Conservation (phyloP, 2,888 invertebrate species). For the Matsumyia berberina region DNA sequence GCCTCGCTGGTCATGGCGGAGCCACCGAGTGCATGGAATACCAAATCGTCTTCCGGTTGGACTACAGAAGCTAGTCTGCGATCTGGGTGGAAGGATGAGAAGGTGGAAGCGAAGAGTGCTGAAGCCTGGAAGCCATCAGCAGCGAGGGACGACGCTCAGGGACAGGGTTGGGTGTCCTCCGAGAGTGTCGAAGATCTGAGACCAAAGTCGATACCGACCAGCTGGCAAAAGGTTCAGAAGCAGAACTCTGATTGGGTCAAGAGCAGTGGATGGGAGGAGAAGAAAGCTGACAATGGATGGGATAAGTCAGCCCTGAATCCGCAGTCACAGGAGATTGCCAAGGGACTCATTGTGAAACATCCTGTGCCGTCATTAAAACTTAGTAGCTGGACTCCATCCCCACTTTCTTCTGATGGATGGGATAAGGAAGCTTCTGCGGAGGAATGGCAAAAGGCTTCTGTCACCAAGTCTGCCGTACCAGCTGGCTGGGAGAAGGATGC, state of each 20-base stretch:
- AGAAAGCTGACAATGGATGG: constrained; percentile 37
- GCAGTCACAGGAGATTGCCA: constrained; percentile 45
- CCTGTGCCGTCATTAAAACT: constrained; percentile 36
- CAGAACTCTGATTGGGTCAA: constrained; percentile 36
- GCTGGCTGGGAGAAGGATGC: constrained; percentile 40
- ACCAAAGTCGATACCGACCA: constrained; percentile 50
- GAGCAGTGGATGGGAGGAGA: constrained; percentile 42
- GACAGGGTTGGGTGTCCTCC: constrained; percentile 45
- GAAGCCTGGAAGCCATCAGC: constrained; percentile 29
- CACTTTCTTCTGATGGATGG: constrained; percentile 15
- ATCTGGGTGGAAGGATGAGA: constrained; percentile 40
- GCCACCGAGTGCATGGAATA: constrained; percentile 42
- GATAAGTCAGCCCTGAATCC: constrained; percentile 51
- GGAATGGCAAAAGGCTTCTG: constrained; percentile 34
- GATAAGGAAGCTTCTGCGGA: constrained; percentile 31
- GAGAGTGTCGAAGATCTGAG: constrained; percentile 15
- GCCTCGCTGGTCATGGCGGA: constrained; percentile 17
- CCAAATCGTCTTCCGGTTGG: constrained; percentile 40
- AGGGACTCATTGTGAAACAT: constrained; percentile 54
- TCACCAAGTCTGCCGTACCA: not conserved
- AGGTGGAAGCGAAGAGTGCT: constrained; percentile 11
- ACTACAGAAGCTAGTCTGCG: constrained; percentile 29
- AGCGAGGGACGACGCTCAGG: constrained; percentile 8
- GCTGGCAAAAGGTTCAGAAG: constrained; percentile 60
- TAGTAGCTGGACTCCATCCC: constrained; percentile 24